Evolutionary conservation across 2,797 vertebrate species (phyloP), one percentile per base, ranked within the genome.

Genomic region (Tokudaia muenninki): DNA sequence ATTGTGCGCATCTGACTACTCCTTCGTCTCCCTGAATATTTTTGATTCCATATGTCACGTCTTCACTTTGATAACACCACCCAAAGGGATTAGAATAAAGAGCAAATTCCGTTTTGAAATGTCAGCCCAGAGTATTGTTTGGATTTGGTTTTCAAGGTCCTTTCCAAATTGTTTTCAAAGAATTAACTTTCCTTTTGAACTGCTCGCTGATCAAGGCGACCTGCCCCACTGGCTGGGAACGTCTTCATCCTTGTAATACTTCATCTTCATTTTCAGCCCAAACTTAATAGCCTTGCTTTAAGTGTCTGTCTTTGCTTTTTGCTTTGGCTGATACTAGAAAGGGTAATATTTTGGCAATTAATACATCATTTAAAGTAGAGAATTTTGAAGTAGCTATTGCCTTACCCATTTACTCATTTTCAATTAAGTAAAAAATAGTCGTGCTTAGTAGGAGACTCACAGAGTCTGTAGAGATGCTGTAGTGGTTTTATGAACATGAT

Each of bases 101-200:
- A 98, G 94, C 94, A 97, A 96, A 96, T 89, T 59, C 61, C 52
- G 82, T 97, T 98, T 95, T 93, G 92, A 98, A 98, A 98, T 97
- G 96, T 97, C 96, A 98, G 83, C 87, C 94, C 61, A 95, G 94
- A 97, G 96, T 94, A 97, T 97, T 98, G 95, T 98, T 96, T 97
- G 96, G 95, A 97, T 95, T 88, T 89, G 81, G 44, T 92, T 96
- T 97, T 90, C 81, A 92, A 93, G 81, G 95, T 95, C 81, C 55
- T 89, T 97, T 97, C 96, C 95, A 97, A 97, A 97, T 92, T 97
- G 74, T 96, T 98, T 94, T 86, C 87, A 82, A 91, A 26, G 80
- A 97, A 95, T 65, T 97, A 61, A 21, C 96, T 90, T 98, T 96
- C 92, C 86, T 79, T 65, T 37, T 81, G 93, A 95, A 97, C 6